Evolutionary conservation across 2,888 invertebrate species (phyloP).

Genomic region (Xestia sexstrigata): DNA sequence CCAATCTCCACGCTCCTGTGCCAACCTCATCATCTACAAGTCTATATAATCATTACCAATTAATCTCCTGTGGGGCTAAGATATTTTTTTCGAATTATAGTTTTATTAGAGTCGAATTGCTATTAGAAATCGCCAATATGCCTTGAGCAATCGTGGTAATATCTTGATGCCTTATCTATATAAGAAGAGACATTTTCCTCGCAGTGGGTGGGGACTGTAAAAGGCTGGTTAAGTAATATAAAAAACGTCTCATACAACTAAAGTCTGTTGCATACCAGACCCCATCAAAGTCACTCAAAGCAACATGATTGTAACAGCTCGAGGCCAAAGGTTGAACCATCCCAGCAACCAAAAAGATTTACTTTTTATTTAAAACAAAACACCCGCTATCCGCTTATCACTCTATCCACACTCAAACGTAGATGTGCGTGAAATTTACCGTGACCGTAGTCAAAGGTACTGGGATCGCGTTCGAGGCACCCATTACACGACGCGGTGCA

Average conservation of each 20-base stretch:
- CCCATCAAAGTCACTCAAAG: constrained; percentile 28
- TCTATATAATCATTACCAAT: background rate
- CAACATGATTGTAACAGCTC: background rate
- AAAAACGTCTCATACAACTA: background rate
- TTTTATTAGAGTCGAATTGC: background rate
- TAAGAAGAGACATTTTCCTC: fast-evolving
- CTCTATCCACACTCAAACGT: background rate
- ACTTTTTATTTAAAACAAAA: background rate
- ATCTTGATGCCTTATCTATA: background rate
- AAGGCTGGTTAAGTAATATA: background rate
- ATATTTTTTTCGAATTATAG: background rate
- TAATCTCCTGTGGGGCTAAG: background rate
- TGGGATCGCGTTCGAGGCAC: constrained; percentile 12
- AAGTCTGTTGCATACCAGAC: background rate
- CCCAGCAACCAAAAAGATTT: background rate
- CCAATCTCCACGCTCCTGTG: background rate
- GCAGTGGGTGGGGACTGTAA: background rate
- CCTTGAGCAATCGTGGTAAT: background rate
- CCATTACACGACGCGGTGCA: constrained; percentile 25
- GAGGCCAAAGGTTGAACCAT: background rate
- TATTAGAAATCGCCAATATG: background rate
- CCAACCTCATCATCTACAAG: background rate
- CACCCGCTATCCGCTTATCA: constrained; percentile 6
- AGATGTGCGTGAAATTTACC: constrained; percentile 48
- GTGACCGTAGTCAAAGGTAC: constrained; percentile 43